Percentiles rank a stretch among this genome's conserved stretches.
Evolutionary conservation across 2,113 vertebrate species (phyloP).

Genomic region (Dromiciops gliroides): DNA sequence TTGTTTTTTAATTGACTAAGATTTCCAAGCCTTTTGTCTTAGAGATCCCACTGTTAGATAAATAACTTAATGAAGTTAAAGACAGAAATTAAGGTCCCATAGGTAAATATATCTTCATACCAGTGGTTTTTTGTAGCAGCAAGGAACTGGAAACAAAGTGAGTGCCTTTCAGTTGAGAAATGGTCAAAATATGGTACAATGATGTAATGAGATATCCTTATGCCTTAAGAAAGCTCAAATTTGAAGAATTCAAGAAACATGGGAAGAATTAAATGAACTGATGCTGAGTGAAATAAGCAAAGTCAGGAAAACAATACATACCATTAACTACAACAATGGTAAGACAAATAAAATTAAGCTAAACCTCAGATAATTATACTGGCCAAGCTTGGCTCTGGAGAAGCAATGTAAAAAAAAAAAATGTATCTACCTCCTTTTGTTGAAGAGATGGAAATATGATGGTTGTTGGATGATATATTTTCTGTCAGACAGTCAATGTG

Average conservation of each 20-base stretch:
- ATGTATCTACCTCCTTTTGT: no score
- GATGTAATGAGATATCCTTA: neutral
- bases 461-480: no score
- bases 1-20: neutral
- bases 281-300: neutral
- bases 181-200: neutral
- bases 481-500: no score
- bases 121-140: neutral
- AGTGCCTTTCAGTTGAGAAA: neutral
- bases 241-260: neutral
- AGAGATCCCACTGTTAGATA: neutral
- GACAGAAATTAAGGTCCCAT: neutral
- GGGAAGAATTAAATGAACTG: neutral
- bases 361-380: no score
- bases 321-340: neutral
- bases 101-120: neutral
- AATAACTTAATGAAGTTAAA: neutral
- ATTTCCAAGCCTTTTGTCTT: neutral
- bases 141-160: neutral
- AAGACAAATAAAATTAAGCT: no score
- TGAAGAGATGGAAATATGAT: no score
- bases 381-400: no score
- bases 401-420: no score
- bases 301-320: neutral
- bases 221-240: neutral